A percentile compares a stretch with the other conserved stretches of the same genome.
Conservation (phyloP, 1,140 invertebrate species). For the Palaemon carinicauda region DNA sequence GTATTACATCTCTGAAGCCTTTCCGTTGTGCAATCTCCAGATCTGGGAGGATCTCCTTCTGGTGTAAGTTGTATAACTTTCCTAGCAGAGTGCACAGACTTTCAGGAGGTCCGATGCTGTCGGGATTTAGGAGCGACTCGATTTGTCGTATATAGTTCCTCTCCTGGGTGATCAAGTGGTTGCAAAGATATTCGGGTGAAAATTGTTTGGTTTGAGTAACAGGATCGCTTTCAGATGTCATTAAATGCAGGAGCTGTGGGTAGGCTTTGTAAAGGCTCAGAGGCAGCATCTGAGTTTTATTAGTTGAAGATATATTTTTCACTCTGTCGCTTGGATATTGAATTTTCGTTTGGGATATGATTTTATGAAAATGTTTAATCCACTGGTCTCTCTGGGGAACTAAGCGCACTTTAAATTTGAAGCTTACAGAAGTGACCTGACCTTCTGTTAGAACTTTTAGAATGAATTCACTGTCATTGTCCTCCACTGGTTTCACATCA, state of each 20-base stretch:
- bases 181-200: neutral
- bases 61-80: conserved; percentile 5
- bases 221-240: neutral
- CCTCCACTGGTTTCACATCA: neutral
- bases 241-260: neutral
- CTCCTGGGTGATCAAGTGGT: neutral
- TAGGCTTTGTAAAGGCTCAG: conserved; percentile 4
- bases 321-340: neutral
- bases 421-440: neutral
- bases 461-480: neutral
- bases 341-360: neutral
- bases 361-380: conserved; percentile 33
- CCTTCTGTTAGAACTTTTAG: conserved; percentile 29
- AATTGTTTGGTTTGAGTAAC: neutral
- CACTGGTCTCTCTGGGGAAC: conserved; percentile 21
- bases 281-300: neutral
- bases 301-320: neutral
- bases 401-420: conserved; percentile 13
- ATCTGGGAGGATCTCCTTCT: neutral
- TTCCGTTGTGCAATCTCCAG: neutral
- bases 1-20: neutral
- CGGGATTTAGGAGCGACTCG: conserved; percentile 10
- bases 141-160: neutral
- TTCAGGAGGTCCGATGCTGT: neutral
- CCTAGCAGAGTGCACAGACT: neutral